These are phyloP conservation scores for Spheniscus humboldti DNA, from an alignment of 2,797 vertebrate genomes.

Conservation along the genomic window DNA sequence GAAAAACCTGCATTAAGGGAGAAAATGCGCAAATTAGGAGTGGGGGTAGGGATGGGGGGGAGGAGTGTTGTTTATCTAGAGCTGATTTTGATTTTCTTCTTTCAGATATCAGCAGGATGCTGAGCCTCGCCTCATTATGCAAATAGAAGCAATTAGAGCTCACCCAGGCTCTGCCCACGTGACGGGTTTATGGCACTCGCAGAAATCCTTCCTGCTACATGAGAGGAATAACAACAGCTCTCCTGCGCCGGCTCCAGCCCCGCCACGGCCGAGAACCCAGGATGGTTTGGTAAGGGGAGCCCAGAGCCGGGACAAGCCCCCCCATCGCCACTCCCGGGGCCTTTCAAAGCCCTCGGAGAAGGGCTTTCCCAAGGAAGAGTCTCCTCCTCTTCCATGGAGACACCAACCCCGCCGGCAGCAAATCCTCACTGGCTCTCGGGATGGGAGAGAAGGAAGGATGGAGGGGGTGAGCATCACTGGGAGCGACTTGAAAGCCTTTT, in stretches of 20 bases:
- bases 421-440: background rate
- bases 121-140: constrained; percentile 62
- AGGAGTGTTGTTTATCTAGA: constrained; percentile 25
- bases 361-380: background rate
- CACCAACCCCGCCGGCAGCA: background rate
- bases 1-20: background rate
- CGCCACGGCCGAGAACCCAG: accelerated
- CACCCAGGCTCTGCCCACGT: constrained; percentile 58
- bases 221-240: constrained; percentile 56
- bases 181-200: constrained; percentile 42
- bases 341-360: background rate
- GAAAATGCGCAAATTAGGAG: background rate
- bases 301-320: background rate
- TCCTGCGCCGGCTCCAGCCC: background rate
- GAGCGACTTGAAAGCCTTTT: background rate
- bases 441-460: background rate
- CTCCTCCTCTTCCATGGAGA: background rate
- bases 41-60: background rate
- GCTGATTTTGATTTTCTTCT: constrained; percentile 47
- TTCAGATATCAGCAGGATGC: constrained; percentile 59
- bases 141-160: constrained; percentile 68
- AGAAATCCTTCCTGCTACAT: constrained; percentile 55
- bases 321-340: accelerated
- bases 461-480: background rate
- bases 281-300: background rate